Conservation (phyloP, 2,888 invertebrate genomes). For the Lasioglossum leucozonium region DNA sequence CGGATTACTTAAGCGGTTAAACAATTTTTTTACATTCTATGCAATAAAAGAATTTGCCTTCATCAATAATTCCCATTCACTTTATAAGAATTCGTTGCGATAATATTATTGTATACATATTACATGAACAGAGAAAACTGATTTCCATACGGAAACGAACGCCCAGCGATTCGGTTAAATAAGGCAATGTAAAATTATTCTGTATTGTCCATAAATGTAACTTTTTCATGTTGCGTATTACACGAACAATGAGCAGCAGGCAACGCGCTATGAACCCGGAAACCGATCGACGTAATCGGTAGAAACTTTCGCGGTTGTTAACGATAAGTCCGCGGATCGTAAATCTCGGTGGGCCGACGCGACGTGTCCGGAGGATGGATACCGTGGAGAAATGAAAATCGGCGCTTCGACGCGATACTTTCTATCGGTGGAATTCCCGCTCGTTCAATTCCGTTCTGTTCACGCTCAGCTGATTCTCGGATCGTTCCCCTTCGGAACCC, state of each 20-base stretch:
- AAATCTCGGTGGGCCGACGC: slow-evolving; percentile 24
- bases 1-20: too few relatives aligned
- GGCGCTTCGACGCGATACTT: slow-evolving; percentile 39
- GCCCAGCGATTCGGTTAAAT: not conserved
- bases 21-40: too few relatives aligned
- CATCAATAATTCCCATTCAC: too few relatives aligned
- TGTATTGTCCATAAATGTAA: not conserved
- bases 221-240: not conserved
- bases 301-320: slow-evolving; percentile 38
- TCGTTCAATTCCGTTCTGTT: slow-evolving; percentile 30
- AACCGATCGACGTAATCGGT: not conserved
- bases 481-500: slow-evolving; percentile 9
- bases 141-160: not conserved
- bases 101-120: too few relatives aligned
- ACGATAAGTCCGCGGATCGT: slow-evolving; percentile 39
- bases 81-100: too few relatives aligned
- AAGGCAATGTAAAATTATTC: not conserved
- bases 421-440: slow-evolving; percentile 44
- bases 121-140: not conserved
- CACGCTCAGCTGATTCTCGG: slow-evolving; percentile 35
- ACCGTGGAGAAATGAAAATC: slow-evolving; percentile 47
- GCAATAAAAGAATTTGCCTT: too few relatives aligned
- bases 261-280: not conserved
- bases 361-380: slow-evolving; percentile 4
- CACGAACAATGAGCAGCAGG: not conserved